Base-by-base conservation (phyloP, 1,140 invertebrate species). In the Drosophila bipectinata region DNA sequence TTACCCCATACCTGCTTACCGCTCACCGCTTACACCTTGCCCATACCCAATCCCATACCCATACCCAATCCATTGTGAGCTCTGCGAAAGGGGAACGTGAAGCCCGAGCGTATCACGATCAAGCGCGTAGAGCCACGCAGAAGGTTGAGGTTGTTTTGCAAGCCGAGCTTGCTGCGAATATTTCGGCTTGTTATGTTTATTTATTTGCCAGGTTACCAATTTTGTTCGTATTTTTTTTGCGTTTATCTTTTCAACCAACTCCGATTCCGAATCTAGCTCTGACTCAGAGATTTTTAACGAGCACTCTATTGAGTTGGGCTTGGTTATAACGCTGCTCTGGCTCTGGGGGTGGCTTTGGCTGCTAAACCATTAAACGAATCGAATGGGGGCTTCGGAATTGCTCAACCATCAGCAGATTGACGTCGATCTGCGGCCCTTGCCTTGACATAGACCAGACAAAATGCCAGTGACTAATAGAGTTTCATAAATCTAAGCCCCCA, bases 121-220 rank as follows among this genome's bases (percentile, higher is more conserved):
- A 69, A 56, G 64, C 72, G 74, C 74, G 72, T 76, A 51, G 58
- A 69, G 74, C 73, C 52, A 59, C 75, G 73, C 78, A 82, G 79
- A 88, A 88, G 83, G 83, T 88, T 88, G 83, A 79, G 83, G 62
- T 82, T 87, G 83, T 76, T 78, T 80, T 73, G 74, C 77, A 79
- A 72, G 76, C 71, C 4, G 34, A 37, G 34, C 34, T 37, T 26
- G 28, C 21, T 55, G 61, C 61, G 62, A 78, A 77, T 78, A 59
- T 68, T 60, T 58, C 49, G 44, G 44, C 57, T 73, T 66, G 61
- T 56, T 62, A 48, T 76, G 57, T 49, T 52, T 71, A 44, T 61
- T 18, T 72, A 45, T 60, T 61, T 62, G 48, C 56, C 44, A 76
- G 44, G 44, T 47, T 47, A 47, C 41, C 52, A 44, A 58, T 66